Base-by-base conservation (phyloP, 2,888 invertebrate species). In the Drosophila kanekoi region DNA sequence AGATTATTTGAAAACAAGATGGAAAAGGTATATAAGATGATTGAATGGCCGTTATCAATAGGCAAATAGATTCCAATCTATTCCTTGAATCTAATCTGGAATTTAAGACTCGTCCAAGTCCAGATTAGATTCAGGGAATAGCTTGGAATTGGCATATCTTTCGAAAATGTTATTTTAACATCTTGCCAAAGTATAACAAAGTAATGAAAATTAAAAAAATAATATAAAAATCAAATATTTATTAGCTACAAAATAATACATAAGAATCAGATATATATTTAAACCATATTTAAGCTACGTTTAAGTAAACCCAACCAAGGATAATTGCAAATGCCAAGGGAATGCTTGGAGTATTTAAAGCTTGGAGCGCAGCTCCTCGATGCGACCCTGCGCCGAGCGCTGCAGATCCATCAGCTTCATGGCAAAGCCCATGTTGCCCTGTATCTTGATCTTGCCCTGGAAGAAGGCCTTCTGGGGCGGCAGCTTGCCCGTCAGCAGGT, bases 391-490 rank as follows among this genome's bases (percentile, higher is more conserved):
- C 0, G 96, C 96, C 6, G 95, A 94, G 64, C 95, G 94, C 88
- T 97, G 97, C 71, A 98, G 92, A 76, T 97, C 97, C 18, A 96
- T 95, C 63, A 99, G 93, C 92, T 98, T 99, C 96, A 99, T 96
- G 2, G 99, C 99, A 44, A 98, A 93, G 0, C 97, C 98, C 96
- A 99, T 98, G 91, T 99, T 99, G 35, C 99, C 99, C 91, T 98
- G 97, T 66, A 99, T 96, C 93, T 98, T 99, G 62, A 98, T 95
- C 93, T 99, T 99, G 14, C 99, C 99, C 92, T 98, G 97, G 94
- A 97, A 97, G 93, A 97, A 98, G 2, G 98, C 98, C 92, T 98
- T 98, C 91, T 99, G 98, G 0, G 97, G 97, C 91, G 98, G 98
- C 67, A 99, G 93, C 92, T 97, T 97, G 1, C 98, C 98, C 1